These are phyloP conservation scores for Dioctria linearis DNA, from an alignment of 2,888 invertebrate genomes.

Conservation along the genomic window DNA sequence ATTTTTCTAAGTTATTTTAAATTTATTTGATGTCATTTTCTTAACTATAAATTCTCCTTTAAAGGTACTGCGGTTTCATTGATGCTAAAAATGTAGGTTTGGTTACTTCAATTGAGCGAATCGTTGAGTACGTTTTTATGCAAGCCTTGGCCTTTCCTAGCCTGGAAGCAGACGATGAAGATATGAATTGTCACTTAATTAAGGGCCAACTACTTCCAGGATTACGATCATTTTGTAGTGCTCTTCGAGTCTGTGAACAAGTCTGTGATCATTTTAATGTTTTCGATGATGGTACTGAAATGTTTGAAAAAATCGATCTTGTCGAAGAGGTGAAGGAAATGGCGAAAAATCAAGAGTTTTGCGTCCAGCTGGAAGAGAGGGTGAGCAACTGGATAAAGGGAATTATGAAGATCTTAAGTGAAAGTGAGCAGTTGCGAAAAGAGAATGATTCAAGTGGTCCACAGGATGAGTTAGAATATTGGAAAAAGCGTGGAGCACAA, in stretches of 20 bases:
- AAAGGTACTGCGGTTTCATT: slow-evolving; percentile 84
- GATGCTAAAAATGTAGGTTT: slow-evolving; percentile 85
- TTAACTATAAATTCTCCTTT: too few species aligned
- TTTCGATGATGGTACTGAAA: slow-evolving; percentile 80
- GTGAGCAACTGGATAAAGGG: slow-evolving; percentile 86
- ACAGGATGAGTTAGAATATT: slow-evolving; percentile 95
- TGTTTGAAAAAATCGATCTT: slow-evolving; percentile 76
- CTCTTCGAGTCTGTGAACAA: slow-evolving; percentile 89
- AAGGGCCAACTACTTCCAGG: slow-evolving; percentile 88
- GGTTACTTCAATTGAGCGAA: slow-evolving; percentile 88
- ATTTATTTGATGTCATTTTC: too few species aligned
- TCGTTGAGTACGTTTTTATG: slow-evolving; percentile 92
- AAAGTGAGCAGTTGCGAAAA: slow-evolving; percentile 91
- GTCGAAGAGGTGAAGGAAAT: slow-evolving; percentile 81
- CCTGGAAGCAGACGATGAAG: slow-evolving; percentile 85
- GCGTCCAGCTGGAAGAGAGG: slow-evolving; percentile 79
- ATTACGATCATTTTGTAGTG: slow-evolving; percentile 89
- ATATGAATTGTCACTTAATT: slow-evolving; percentile 83
- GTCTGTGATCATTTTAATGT: slow-evolving; percentile 85
- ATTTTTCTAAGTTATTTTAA: not conserved
- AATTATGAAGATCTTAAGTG: slow-evolving; percentile 87
- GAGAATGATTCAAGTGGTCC: slow-evolving; percentile 95
- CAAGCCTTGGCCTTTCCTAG: slow-evolving; percentile 89
- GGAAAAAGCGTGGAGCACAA: slow-evolving; percentile 95
- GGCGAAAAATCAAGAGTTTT: slow-evolving; percentile 78